Conservation (phyloP, 2,888 invertebrate species). For the Harpagoxenus sublaevis region DNA sequence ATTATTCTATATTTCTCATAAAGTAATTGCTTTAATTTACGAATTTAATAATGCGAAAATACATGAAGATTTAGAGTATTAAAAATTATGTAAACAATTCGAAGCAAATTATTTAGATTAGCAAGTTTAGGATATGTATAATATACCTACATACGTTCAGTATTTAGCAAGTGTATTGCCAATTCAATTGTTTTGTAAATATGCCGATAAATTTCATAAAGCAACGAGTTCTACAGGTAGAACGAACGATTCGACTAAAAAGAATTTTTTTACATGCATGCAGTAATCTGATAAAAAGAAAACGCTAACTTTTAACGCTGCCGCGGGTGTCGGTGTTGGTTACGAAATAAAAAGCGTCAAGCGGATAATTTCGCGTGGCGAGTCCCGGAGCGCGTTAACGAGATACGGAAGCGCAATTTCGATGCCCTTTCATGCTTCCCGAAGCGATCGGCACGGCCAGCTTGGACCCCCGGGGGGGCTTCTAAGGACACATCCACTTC, state of each 20-base stretch:
- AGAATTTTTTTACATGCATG: background rate
- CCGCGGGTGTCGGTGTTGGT: constrained; percentile 2
- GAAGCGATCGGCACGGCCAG: constrained; percentile 53
- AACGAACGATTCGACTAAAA: background rate
- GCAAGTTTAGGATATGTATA: background rate
- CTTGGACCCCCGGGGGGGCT: constrained; percentile 64
- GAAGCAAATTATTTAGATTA: background rate
- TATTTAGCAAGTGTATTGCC: background rate
- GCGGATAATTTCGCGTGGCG: constrained; percentile 40
- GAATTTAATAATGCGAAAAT: background rate
- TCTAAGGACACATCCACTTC: constrained; percentile 72
- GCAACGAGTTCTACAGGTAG: background rate
- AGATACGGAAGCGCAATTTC: constrained; percentile 72
- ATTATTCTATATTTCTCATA: background rate
- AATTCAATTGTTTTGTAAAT: background rate
- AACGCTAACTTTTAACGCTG: background rate
- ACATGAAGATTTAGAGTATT: background rate
- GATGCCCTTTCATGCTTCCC: constrained; percentile 70
- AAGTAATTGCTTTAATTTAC: background rate
- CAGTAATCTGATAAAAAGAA: background rate
- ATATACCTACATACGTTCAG: background rate
- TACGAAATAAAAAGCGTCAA: constrained; percentile 42
- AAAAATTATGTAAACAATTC: background rate
- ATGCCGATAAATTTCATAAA: background rate
- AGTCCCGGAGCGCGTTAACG: constrained; percentile 54